Percentiles rank a stretch among this genome's conserved stretches.
Conservation (phyloP, 2,113 vertebrate species). For the Ailurus styani region DNA sequence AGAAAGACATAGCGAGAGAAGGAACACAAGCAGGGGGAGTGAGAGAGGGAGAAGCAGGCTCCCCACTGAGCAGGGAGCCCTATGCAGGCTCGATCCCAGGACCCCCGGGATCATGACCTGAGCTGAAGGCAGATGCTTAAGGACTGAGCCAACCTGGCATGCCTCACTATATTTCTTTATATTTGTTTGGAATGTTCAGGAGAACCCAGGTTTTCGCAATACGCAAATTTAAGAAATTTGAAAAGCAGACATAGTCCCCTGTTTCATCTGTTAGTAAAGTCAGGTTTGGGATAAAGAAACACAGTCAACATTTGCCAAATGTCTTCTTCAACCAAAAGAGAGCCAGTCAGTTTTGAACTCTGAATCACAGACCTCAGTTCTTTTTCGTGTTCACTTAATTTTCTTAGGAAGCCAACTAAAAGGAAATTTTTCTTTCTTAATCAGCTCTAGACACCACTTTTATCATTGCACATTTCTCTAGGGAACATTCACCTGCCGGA, state of each 20-base stretch:
- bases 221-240: conserved; percentile 1
- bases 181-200: background rate
- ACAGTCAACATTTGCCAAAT: background rate
- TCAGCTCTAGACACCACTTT: background rate
- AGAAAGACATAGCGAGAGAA: too few species aligned
- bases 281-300: background rate
- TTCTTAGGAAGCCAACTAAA: background rate
- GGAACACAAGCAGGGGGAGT: too few species aligned
- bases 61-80: too few species aligned
- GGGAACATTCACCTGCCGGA: background rate
- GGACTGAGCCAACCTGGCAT: too few species aligned
- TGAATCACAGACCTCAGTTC: background rate
- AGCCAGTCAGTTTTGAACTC: background rate
- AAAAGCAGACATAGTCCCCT: background rate
- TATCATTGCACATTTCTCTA: background rate
- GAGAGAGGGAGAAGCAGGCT: too few species aligned
- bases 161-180: background rate
- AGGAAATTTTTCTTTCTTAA: background rate
- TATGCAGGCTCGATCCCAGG: too few species aligned
- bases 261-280: background rate
- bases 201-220: conserved; percentile 18
- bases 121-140: too few species aligned
- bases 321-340: background rate
- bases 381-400: background rate
- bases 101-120: too few species aligned